These are phyloP conservation scores for Bufotes viridis DNA, from an alignment of 2,797 vertebrate genomes.

Conservation along the genomic window DNA sequence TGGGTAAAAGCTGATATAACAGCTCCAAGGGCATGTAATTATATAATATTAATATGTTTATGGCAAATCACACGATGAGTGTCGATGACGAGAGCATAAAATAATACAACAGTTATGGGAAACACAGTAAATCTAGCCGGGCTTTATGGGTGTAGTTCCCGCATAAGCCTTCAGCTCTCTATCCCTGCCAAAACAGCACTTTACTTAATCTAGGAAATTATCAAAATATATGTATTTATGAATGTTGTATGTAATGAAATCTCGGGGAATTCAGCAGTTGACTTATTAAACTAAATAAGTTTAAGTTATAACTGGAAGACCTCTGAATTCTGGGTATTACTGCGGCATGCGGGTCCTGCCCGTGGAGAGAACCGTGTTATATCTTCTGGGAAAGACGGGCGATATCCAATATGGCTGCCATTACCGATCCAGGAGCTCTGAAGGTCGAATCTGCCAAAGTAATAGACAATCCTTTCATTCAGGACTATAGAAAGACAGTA, in stretches of 20 bases:
- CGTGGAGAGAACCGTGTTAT: neutral
- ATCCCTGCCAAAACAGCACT: conserved; percentile 44
- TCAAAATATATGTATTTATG: conserved; percentile 41
- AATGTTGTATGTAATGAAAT: conserved; percentile 25
- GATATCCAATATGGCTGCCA: neutral
- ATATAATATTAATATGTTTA: neutral
- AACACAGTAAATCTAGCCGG: neutral
- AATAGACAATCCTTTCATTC: neutral
- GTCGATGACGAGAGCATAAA: neutral
- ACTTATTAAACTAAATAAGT: conserved; percentile 21
- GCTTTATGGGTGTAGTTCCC: conserved; percentile 7
- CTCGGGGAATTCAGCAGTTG: conserved; percentile 8
- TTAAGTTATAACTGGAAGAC: neutral
- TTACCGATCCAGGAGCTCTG: neutral
- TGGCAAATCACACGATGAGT: neutral
- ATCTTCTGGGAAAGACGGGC: neutral
- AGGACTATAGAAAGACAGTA: neutral
- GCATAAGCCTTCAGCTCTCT: conserved; percentile 19
- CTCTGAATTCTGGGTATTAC: neutral
- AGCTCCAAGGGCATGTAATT: neutral
- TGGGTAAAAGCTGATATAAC: neutral
- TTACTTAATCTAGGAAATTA: conserved; percentile 45
- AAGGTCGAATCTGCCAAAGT: neutral
- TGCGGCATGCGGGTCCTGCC: neutral
- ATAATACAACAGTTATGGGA: neutral